These are phyloP conservation scores for Indicator maculatus DNA, from an alignment of 2,113 vertebrate species.

Conservation along the genomic window DNA sequence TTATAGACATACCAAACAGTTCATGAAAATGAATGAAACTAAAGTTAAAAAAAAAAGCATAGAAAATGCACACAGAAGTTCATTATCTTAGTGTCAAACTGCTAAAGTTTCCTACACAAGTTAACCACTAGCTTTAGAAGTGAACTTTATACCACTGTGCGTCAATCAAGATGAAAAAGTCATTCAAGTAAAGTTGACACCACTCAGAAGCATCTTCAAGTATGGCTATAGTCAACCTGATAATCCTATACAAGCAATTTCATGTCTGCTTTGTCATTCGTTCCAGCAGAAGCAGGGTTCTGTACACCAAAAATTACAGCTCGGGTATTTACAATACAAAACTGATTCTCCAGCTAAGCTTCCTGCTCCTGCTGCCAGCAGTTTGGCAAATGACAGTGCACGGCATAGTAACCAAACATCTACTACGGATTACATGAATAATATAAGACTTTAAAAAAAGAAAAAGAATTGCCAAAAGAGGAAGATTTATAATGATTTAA, in stretches of 20 bases:
- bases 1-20: constrained; percentile 89
- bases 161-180: constrained; percentile 87
- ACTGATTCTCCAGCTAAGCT: constrained; percentile 33
- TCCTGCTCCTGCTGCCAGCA: constrained; percentile 72
- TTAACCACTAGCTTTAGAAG: constrained; percentile 88
- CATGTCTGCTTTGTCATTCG: constrained; percentile 74
- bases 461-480: constrained; percentile 10
- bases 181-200: constrained; percentile 98
- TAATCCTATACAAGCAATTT: constrained; percentile 80
- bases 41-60: constrained; percentile 74
- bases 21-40: constrained; percentile 84
- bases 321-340: constrained; percentile 73
- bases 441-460: background rate
- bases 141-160: constrained; percentile 83
- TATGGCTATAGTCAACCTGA: constrained; percentile 94
- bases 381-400: constrained; percentile 82
- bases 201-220: constrained; percentile 93
- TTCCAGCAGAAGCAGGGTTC: constrained; percentile 87
- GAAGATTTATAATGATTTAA: constrained; percentile 16
- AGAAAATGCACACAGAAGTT: constrained; percentile 84
- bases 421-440: background rate
- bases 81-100: constrained; percentile 94
- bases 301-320: constrained; percentile 83
- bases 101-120: constrained; percentile 83
- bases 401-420: constrained; percentile 42